Conservation (phyloP, 2,113 vertebrate species). For the Campylorhamphus procurvoides region DNA sequence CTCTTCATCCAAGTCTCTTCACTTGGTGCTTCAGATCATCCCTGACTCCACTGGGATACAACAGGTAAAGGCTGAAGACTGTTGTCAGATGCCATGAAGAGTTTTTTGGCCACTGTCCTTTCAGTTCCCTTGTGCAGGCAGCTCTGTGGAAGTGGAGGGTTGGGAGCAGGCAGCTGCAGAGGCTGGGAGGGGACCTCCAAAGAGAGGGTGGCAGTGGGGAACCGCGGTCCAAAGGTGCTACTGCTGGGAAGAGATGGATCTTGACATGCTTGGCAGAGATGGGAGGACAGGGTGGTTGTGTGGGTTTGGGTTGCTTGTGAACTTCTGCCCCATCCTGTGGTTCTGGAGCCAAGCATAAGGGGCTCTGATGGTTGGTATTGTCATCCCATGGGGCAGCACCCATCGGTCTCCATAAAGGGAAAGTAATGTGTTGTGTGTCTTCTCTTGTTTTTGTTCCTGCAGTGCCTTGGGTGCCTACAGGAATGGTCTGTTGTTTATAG, state of each 20-base stretch:
- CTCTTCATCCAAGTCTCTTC: not conserved
- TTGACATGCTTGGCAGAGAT: not conserved
- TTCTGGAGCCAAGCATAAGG: not conserved
- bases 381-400: not conserved
- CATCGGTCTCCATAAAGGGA: not conserved
- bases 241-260: not conserved
- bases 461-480: not conserved
- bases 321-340: not conserved
- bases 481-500: not conserved
- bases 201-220: not conserved
- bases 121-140: not conserved
- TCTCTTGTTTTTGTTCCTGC: not conserved
- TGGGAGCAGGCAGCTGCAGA: not conserved
- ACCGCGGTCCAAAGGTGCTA: not conserved
- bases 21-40: not conserved
- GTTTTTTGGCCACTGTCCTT: not conserved
- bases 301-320: not conserved
- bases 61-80: not conserved
- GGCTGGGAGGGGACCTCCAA: not conserved
- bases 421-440: not conserved
- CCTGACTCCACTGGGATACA: not conserved
- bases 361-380: not conserved
- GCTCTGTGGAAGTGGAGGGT: not conserved
- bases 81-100: not conserved
- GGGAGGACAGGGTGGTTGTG: not conserved